phyloP scores from a whole-genome alignment of 2,797 vertebrate genomes.

The Neosalanx taihuensis region DNA sequence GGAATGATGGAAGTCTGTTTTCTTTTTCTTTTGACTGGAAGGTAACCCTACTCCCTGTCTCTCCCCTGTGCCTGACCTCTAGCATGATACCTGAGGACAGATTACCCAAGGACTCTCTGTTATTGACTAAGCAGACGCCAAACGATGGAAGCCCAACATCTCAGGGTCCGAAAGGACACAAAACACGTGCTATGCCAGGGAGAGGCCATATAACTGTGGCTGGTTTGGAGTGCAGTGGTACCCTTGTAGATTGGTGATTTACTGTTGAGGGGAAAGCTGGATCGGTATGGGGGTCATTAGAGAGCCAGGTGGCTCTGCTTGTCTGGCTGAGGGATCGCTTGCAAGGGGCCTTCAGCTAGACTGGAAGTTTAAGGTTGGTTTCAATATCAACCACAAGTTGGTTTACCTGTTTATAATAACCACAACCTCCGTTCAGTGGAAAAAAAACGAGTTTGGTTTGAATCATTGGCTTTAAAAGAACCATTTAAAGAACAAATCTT shows the following conservation, averaged over 20 bases:
- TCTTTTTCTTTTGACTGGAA: constrained; percentile 46
- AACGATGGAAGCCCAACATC: neutral
- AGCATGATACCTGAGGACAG: constrained; percentile 27
- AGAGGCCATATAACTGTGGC: constrained; percentile 24
- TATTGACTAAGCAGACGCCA: neutral
- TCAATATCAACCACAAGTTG: neutral
- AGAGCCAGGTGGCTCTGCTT: constrained; percentile 43
- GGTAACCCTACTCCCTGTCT: constrained; percentile 48
- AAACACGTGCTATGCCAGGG: neutral
- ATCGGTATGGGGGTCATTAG: constrained; percentile 37
- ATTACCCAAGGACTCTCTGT: neutral
- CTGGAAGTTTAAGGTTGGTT: neutral
- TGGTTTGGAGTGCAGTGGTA: constrained; percentile 27
- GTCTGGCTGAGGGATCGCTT: constrained; percentile 36
- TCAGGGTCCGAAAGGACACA: neutral
- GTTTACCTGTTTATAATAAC: neutral
- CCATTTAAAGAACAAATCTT: neutral
- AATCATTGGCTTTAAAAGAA: neutral
- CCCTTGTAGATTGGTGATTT: constrained; percentile 56
- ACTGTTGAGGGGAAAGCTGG: constrained; percentile 40
- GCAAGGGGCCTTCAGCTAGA: constrained; percentile 26
- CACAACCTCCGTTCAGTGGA: neutral
- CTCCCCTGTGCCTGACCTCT: constrained; percentile 29
- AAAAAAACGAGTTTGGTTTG: neutral
- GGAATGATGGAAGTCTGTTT: constrained; percentile 66